Percentiles rank a stretch among this genome's conserved stretches.
These are phyloP conservation scores for Scopus umbretta DNA, from an alignment of 2,113 vertebrate species.

Conservation along the genomic window DNA sequence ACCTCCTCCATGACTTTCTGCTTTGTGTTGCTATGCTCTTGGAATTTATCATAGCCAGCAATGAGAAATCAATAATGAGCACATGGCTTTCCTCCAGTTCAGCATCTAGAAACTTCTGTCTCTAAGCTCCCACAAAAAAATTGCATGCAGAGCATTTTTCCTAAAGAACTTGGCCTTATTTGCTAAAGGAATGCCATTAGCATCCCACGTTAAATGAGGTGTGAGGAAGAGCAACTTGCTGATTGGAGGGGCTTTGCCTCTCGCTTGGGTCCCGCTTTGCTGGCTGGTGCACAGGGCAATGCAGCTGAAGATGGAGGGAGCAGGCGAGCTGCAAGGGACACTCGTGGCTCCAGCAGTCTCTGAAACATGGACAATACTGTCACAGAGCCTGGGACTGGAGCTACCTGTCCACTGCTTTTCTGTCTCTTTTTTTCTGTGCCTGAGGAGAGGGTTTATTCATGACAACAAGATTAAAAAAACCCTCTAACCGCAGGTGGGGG, in stretches of 20 bases:
- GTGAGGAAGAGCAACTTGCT: neutral
- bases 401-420: neutral
- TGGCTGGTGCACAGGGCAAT: neutral
- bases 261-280: fast-evolving
- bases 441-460: neutral
- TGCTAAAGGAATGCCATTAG: neutral
- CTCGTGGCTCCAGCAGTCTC: neutral
- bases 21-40: neutral
- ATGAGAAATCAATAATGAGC: constrained; percentile 12
- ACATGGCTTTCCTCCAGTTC: neutral
- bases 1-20: neutral
- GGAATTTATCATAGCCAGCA: constrained; percentile 29
- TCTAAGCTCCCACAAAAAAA: neutral
- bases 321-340: neutral
- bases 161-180: neutral
- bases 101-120: neutral
- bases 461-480: neutral
- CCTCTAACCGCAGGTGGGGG: neutral
- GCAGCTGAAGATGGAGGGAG: neutral
- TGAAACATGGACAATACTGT: neutral
- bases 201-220: neutral
- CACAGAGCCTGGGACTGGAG: neutral
- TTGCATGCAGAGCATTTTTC: neutral
- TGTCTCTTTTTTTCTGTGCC: neutral
- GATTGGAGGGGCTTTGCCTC: neutral